Evolutionary conservation across 2,888 invertebrate genomes (phyloP).

Genomic region (Dynastes maya): DNA sequence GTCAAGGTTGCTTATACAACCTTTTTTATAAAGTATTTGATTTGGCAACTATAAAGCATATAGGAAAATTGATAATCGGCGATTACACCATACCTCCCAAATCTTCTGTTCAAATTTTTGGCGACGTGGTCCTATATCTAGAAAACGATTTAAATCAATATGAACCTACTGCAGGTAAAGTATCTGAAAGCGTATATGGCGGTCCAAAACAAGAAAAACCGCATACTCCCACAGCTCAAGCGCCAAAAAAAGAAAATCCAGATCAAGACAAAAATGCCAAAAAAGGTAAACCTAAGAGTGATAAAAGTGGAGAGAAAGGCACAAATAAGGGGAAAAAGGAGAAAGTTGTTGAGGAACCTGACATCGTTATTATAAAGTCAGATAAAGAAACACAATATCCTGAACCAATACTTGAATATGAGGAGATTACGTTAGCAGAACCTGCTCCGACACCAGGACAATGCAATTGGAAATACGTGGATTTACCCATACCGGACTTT

Average conservation of each 20-base stretch:
- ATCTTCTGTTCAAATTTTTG: slow-evolving; percentile 69
- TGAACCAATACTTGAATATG: slow-evolving; percentile 58
- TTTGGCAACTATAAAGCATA: slow-evolving; percentile 71
- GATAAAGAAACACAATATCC: slow-evolving; percentile 66
- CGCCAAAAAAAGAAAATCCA: no score
- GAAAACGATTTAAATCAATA: slow-evolving; percentile 54
- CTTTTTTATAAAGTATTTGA: slow-evolving; percentile 75
- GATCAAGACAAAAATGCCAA: slow-evolving; percentile 25
- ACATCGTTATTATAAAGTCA: slow-evolving; percentile 58
- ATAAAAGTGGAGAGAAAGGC: slow-evolving; percentile 50
- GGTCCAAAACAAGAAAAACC: slow-evolving; percentile 54
- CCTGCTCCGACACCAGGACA: slow-evolving; percentile 63
- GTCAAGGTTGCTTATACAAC: slow-evolving; percentile 74
- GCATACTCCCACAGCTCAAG: slow-evolving; percentile 16
- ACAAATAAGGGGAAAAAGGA: slow-evolving; percentile 54
- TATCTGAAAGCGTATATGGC: slow-evolving; percentile 51
- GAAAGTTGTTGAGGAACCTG: slow-evolving; percentile 31
- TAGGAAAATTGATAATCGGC: slow-evolving; percentile 69
- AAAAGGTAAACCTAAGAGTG: slow-evolving; percentile 54
- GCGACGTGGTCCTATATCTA: slow-evolving; percentile 62
- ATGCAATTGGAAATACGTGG: slow-evolving; percentile 67
- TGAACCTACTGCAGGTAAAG: slow-evolving; percentile 45
- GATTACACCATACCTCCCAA: slow-evolving; percentile 66
- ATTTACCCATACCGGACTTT: slow-evolving; percentile 62
- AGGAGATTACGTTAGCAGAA: slow-evolving; percentile 50